Evolutionary conservation across 2,888 invertebrate genomes (phyloP).

Genomic region (Macrosiphum euphorbiae): DNA sequence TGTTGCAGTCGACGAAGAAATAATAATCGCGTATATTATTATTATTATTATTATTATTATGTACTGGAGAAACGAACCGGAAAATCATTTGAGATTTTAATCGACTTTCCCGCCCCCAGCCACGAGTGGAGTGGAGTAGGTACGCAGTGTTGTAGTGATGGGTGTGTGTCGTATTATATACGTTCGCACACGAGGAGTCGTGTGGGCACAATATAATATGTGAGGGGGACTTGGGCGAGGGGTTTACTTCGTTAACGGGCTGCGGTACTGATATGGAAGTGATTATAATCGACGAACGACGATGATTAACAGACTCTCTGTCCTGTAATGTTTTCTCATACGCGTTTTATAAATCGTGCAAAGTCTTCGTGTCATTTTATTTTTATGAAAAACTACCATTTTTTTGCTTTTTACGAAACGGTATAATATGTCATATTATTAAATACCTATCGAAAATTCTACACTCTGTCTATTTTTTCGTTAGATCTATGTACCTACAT

Average conservation of each 20-base stretch:
- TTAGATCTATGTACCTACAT: background rate
- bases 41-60: too few relatives aligned
- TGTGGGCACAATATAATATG: background rate
- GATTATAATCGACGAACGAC: background rate
- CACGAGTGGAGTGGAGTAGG: background rate
- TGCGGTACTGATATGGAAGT: background rate
- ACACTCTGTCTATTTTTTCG: background rate
- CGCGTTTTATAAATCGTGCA: background rate
- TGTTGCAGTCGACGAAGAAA: background rate
- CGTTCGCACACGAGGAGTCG: background rate
- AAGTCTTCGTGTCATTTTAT: background rate
- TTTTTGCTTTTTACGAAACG: background rate
- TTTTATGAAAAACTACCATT: background rate
- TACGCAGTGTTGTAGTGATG: background rate
- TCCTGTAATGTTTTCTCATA: background rate
- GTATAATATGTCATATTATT: background rate
- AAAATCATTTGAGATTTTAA: constrained; percentile 59
- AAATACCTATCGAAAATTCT: background rate
- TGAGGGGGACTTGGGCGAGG: background rate
- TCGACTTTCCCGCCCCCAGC: background rate
- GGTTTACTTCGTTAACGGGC: background rate
- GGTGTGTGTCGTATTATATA: background rate
- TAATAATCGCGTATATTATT: background rate
- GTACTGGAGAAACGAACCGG: constrained; percentile 35
- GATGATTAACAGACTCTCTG: background rate